Evolutionary conservation across 2,888 invertebrate species (phyloP).

Genomic region (Stenichneumon culpator): DNA sequence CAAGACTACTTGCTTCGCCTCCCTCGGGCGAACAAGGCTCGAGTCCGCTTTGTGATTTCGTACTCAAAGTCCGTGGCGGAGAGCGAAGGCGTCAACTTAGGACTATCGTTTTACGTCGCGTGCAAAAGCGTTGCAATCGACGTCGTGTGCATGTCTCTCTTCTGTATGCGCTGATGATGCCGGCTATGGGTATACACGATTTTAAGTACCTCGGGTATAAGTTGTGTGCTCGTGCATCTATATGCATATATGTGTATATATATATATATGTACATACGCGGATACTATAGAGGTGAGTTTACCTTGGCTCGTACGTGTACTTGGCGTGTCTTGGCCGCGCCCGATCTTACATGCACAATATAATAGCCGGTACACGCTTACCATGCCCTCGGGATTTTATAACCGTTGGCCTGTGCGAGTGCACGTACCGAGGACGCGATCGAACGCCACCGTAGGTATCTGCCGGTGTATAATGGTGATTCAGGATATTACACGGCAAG

Average conservation of each 20-base stretch:
- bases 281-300: conserved; percentile 12
- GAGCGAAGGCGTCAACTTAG: conserved; percentile 54
- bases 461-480: neutral
- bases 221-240: neutral
- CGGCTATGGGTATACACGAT: conserved; percentile 34
- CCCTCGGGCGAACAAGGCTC: neutral
- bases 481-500: neutral
- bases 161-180: conserved; percentile 35
- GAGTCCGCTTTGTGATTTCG: conserved; percentile 13
- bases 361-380: conserved; percentile 28
- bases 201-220: conserved; percentile 25
- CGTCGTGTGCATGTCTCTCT: conserved; percentile 56
- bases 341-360: conserved; percentile 29
- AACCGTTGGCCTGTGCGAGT: conserved; percentile 12
- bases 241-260: neutral
- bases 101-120: conserved; percentile 62
- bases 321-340: conserved; percentile 51
- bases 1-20: neutral
- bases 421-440: conserved; percentile 6
- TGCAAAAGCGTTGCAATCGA: conserved; percentile 57
- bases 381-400: conserved; percentile 35
- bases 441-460: conserved; percentile 6
- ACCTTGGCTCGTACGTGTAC: conserved; percentile 52
- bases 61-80: conserved; percentile 34
- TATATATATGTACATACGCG: neutral